phyloP scores from a whole-genome alignment of 2,113 vertebrate genomes.

The Bettongia penicillata region DNA sequence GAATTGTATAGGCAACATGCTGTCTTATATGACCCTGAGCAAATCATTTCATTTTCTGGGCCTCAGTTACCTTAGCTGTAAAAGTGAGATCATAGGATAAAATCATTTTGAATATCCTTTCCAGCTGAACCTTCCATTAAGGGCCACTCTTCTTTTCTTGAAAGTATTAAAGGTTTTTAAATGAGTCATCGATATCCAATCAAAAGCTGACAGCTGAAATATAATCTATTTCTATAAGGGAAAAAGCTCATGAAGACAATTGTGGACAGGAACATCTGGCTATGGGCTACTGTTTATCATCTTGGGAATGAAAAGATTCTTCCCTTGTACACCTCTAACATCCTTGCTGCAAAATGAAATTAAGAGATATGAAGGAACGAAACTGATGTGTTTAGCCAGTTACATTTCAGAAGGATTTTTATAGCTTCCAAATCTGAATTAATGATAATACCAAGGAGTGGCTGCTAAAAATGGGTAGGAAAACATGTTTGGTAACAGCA shows the following conservation, averaged over 20 bases:
- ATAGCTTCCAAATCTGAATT: conserved; percentile 11
- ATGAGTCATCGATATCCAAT: background rate
- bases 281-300: background rate
- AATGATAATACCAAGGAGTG: background rate
- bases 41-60: background rate
- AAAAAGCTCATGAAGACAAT: background rate
- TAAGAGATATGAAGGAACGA: conserved; percentile 10
- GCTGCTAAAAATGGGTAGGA: background rate
- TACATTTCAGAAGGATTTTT: conserved; percentile 2
- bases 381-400: background rate
- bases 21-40: background rate
- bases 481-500: background rate
- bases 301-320: background rate
- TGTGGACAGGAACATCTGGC: background rate
- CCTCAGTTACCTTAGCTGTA: background rate
- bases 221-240: background rate
- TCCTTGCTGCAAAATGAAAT: background rate
- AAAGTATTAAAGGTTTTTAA: background rate
- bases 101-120: background rate
- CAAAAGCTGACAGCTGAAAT: background rate
- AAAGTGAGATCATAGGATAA: background rate
- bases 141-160: background rate
- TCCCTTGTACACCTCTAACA: background rate
- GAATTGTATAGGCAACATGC: background rate
- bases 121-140: background rate